Percentiles rank a stretch among this genome's conserved stretches.
phyloP scores from a whole-genome alignment of 2,888 invertebrate genomes.

The Pristionchus fissidentatus region DNA sequence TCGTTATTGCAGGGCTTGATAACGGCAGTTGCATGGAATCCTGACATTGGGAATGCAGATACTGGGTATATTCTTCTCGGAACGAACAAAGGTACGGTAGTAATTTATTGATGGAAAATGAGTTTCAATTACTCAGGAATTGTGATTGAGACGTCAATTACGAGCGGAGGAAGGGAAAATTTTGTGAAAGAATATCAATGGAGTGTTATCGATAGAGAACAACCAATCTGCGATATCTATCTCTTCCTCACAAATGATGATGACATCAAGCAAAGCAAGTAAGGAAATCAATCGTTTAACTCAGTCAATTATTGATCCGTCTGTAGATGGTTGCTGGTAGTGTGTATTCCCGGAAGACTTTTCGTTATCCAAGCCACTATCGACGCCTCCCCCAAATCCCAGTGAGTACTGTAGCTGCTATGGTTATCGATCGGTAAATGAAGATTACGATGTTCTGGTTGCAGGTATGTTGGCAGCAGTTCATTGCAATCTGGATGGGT shows the following conservation, averaged over 20 bases:
- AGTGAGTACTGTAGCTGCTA: too few species aligned
- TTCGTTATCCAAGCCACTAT: slow-evolving; percentile 34
- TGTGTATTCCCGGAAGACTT: slow-evolving; percentile 34
- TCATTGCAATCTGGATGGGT: slow-evolving; percentile 55
- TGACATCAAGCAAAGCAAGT: slow-evolving; percentile 52
- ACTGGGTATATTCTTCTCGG: slow-evolving; percentile 72
- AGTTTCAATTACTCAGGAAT: slow-evolving; percentile 36
- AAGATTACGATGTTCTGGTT: not conserved
- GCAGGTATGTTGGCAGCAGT: slow-evolving; percentile 36
- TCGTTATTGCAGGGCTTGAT: slow-evolving; percentile 59
- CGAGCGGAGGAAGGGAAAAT: slow-evolving; percentile 54
- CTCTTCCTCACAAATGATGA: slow-evolving; percentile 58
- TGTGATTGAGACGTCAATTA: slow-evolving; percentile 56
- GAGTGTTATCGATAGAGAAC: slow-evolving; percentile 47
- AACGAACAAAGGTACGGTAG: slow-evolving; percentile 61
- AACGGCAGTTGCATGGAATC: slow-evolving; percentile 73
- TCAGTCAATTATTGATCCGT: not conserved
- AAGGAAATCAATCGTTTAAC: slow-evolving; percentile 3
- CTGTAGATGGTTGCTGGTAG: slow-evolving; percentile 31
- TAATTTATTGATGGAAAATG: not conserved
- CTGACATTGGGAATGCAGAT: slow-evolving; percentile 66
- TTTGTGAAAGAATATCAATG: slow-evolving; percentile 61
- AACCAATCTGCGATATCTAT: slow-evolving; percentile 60
- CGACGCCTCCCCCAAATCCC: slow-evolving; percentile 32
- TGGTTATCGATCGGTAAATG: not conserved